A percentile compares a stretch with the other conserved stretches of the same genome.
These are phyloP conservation scores for Gracilinanus agilis DNA, from an alignment of 2,113 vertebrate species.

Conservation along the genomic window DNA sequence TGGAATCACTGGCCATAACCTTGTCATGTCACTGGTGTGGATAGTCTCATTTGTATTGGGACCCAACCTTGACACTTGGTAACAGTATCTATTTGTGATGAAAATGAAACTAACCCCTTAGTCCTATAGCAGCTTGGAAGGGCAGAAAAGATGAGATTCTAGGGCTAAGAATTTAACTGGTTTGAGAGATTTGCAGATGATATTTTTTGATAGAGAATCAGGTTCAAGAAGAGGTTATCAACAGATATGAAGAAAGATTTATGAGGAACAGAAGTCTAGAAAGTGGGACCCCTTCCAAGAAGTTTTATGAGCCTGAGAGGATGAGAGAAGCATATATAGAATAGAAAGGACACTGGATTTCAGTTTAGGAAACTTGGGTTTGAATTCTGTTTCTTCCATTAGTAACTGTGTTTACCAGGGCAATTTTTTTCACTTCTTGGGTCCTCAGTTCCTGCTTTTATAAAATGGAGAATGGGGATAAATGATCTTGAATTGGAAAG, in stretches of 20 bases:
- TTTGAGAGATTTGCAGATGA: not conserved
- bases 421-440: not conserved
- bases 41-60: not conserved
- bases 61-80: not conserved
- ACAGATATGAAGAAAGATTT: not conserved
- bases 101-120: not conserved
- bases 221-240: not conserved
- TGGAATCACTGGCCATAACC: not conserved
- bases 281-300: not conserved
- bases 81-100: not conserved
- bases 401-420: not conserved
- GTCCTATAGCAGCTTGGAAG: not conserved
- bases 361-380: not conserved
- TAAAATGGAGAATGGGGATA: not conserved
- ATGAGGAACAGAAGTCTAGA: not conserved
- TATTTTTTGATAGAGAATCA: not conserved
- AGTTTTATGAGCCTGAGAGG: not conserved
- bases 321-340: not conserved
- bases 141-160: not conserved
- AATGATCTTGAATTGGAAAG: not conserved
- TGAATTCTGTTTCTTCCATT: not conserved
- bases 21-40: not conserved
- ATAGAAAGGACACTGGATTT: not conserved
- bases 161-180: not conserved
- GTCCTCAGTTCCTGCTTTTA: not conserved